Evolutionary conservation across 2,797 vertebrate genomes (phyloP).

Genomic region (Parauchenoglanis punctatus): DNA sequence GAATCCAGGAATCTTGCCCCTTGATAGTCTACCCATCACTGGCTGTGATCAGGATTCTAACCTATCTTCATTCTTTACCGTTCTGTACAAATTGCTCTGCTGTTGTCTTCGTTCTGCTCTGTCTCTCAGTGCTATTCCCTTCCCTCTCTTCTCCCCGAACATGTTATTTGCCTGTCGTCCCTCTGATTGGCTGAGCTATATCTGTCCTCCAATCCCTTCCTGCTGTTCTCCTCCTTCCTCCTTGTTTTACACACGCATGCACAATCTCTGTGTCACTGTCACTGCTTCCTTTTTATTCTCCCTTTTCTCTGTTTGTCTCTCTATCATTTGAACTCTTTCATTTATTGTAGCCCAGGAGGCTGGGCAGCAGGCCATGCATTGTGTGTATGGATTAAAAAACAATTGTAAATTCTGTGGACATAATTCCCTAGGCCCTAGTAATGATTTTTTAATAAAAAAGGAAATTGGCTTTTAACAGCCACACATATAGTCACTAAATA

Average conservation of each 20-base stretch:
- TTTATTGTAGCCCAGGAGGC: conserved; percentile 63
- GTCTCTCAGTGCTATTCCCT: conserved; percentile 67
- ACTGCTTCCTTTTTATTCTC: conserved; percentile 64
- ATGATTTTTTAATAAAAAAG: background rate
- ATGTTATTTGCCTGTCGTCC: conserved; percentile 64
- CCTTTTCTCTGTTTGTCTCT: conserved; percentile 56
- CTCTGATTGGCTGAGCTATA: conserved; percentile 78
- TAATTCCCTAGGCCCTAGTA: background rate
- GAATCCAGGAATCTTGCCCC: conserved; percentile 32
- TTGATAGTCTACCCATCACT: conserved; percentile 62
- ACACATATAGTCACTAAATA: background rate
- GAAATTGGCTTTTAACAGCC: background rate
- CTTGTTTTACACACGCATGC: conserved; percentile 52
- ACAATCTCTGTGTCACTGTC: conserved; percentile 57
- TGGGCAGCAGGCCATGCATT: background rate
- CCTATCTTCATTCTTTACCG: conserved; percentile 43
- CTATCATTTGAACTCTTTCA: conserved; percentile 58
- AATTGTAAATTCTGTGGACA: background rate
- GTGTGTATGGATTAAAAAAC: background rate
- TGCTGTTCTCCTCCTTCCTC: conserved; percentile 40
- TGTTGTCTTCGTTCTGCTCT: conserved; percentile 49
- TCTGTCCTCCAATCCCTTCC: conserved; percentile 73
- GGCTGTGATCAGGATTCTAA: conserved; percentile 49
- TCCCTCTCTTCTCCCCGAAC: conserved; percentile 67
- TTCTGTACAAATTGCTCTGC: conserved; percentile 33